Evolutionary conservation across 2,797 vertebrate genomes (phyloP).

Genomic region (Thaleichthys pacificus): DNA sequence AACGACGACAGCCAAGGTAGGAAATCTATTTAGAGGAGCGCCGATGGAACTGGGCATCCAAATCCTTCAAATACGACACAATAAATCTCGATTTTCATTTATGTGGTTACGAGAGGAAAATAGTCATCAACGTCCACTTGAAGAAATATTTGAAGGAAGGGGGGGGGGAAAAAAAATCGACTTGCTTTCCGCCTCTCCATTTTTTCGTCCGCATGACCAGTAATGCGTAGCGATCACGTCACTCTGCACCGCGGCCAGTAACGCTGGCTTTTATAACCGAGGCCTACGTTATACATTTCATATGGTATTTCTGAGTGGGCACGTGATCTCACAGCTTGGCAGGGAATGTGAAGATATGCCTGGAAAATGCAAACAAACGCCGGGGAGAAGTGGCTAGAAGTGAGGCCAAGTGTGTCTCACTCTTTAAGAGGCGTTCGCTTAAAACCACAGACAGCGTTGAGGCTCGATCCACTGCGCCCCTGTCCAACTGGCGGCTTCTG

Average conservation of each 20-base stretch:
- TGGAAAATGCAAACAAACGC: constrained; percentile 52
- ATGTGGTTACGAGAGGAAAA: too few species aligned
- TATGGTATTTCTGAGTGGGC: constrained; percentile 70
- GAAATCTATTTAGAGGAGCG: too few species aligned
- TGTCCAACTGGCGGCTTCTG: constrained; percentile 69
- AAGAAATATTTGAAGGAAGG: too few species aligned
- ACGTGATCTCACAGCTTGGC: constrained; percentile 77
- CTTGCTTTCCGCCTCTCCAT: not conserved
- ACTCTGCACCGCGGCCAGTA: constrained; percentile 63
- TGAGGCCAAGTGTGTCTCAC: constrained; percentile 68
- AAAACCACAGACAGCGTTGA: constrained; percentile 51
- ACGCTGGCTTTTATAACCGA: constrained; percentile 58
- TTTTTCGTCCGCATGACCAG: constrained; percentile 45
- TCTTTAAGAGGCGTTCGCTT: constrained; percentile 62
- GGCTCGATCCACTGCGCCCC: constrained; percentile 49
- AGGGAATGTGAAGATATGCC: constrained; percentile 60
- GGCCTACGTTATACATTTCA: constrained; percentile 70
- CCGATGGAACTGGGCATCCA: too few species aligned
- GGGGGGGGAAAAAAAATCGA: too few species aligned
- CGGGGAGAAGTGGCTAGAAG: constrained; percentile 44
- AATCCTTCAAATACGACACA: too few species aligned
- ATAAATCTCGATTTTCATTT: too few species aligned
- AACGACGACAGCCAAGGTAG: too few species aligned
- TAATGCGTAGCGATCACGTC: constrained; percentile 51
- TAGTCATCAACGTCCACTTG: too few species aligned